Evolutionary conservation across 2,113 vertebrate species (phyloP), one percentile per base, ranked within the genome.

Genomic region (Panurus biarmicus): DNA sequence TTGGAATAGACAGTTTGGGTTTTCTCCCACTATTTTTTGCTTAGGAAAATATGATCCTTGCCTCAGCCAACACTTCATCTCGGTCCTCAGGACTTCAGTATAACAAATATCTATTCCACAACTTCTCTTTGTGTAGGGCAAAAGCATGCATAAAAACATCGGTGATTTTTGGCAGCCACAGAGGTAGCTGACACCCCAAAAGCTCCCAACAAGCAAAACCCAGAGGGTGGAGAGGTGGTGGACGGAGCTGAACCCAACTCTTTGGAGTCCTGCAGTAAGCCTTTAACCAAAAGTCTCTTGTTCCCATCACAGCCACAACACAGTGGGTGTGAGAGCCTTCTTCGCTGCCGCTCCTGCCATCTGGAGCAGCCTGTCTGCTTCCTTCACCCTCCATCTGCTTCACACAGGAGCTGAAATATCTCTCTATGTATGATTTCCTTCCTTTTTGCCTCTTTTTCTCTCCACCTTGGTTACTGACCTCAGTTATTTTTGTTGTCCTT

Each of bases 321-420:
- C 90, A 42, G 94, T 95, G 93, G 93, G 94, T 94, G 96, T 94
- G 93, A 95, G 85, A 95, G 79, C 83, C 85, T 93, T 88, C 94
- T 87, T 62, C 5, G 1, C 73, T 0, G 16, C 81, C 12, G 54
- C 91, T 95, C 73, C 89, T 3, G 1, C 91, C 93, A 95, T 94
- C 93, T 97, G 95, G 95, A 96, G 75, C 85, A 96, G 95, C 93
- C 91, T 95, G 87, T 95, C 92, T 95, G 90, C 87, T 95, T 96
- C 93, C 93, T 95, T 96, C 93, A 90, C 92, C 96, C 90, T 95
- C 93, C 94, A 93, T 95, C 96, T 96, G 93, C 90, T 95, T 77
- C 92, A 57, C 69, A 64, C 1, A 86, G 90, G 75, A 93, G 76
- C 85, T 53, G 79, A 88, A 90, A 88, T 64, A 42, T 48, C 82